Base-by-base conservation (phyloP, 2,113 vertebrate species). In the Cromileptes altivelis region DNA sequence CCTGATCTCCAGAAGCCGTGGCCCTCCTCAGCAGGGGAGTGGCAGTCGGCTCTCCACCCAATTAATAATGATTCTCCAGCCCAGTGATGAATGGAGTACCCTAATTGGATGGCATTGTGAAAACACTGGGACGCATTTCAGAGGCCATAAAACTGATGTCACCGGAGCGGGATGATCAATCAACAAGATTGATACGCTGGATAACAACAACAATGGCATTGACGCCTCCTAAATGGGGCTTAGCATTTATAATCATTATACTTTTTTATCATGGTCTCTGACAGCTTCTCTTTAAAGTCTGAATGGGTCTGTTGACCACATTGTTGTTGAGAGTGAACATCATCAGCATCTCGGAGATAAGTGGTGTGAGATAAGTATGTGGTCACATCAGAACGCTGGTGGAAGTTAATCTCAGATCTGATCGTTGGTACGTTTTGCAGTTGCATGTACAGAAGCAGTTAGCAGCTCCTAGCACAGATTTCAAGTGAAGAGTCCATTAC, bases 41-140 rank as follows among this genome's bases (percentile, higher is more conserved):
- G 85, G 89, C 92, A 87, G 90, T 81, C 86, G 27, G 85, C 92
- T 92, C 93, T 94, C 89, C 88, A 91, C 88, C 94, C 94, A 94
- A 95, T 95, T 95, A 95, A 95, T 94, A 94, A 94, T 90, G 92
- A 95, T 94, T 94, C 93, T 86, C 87, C 81, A 55, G 91, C 90
- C 92, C 88, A 89, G 90, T 95, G 95, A 96, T 95, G 90, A 95
- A 96, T 95, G 94, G 91, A 94, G 93, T 76, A 58, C 86, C 89
- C 91, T 96, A 95, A 96, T 95, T 95, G 95, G 94, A 93, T 88
- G 92, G 93, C 93, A 95, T 95, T 95, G 94, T 94, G 93, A 93
- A 95, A 95, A 95, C 95, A 95, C 93, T 93, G 94, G 89, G 89
- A 90, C 77, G 92, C 89, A 85, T 91, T 94, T 94, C 92, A 89